Base-by-base conservation (phyloP, 2,888 invertebrate species). In the Gymnosoma rotundatum region DNA sequence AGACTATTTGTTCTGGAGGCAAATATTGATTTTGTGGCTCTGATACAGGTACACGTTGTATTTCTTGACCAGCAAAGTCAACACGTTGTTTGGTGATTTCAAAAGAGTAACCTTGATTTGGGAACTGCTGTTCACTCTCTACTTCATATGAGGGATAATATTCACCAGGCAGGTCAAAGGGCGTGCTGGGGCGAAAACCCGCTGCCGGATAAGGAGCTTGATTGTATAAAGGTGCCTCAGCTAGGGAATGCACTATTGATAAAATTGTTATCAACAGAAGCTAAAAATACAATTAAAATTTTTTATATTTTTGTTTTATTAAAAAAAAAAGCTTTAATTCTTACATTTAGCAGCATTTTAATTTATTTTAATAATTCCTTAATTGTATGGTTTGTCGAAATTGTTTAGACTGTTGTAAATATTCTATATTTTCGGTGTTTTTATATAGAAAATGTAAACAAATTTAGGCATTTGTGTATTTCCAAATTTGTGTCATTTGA, bases 101-200 rank as follows among this genome's bases (percentile, higher is more conserved):
- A 42, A 88, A 74, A 2, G 87, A 80, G 14, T 67, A 38, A 2
- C 84, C 84, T n/a, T 69, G 81, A n/a, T 80, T 73, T 1, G 72
- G 42, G 5, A 78, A 61, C 48, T 81, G 83, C 50, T 86, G 86
- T 16, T 78, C 67, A 50, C 86, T 83, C 4, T 82, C 64, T 7
- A 72, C 84, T 0, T 70, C 64, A 20, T 36, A 78, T 5, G 89
- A 86, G 0, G 89, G 88, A 21, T 88, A 73, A 76, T 88, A 89
- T 76, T 89, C 88, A 32, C 86, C 86, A 6, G 93, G 93, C n/a
- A 93, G 79, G 36, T 88, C 87, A 66, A 93, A 92, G 5, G 90
- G 89, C 25, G 89, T 88, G 32, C 88, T 87, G 14, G 93, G 93
- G 48, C 90, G 91, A 92, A 92, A 93, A 10, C 93, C 93, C 7